Percentiles rank a stretch among this genome's conserved stretches.
These are phyloP conservation scores for Anarsia innoxiella DNA, from an alignment of 2,888 invertebrate genomes.

Conservation along the genomic window DNA sequence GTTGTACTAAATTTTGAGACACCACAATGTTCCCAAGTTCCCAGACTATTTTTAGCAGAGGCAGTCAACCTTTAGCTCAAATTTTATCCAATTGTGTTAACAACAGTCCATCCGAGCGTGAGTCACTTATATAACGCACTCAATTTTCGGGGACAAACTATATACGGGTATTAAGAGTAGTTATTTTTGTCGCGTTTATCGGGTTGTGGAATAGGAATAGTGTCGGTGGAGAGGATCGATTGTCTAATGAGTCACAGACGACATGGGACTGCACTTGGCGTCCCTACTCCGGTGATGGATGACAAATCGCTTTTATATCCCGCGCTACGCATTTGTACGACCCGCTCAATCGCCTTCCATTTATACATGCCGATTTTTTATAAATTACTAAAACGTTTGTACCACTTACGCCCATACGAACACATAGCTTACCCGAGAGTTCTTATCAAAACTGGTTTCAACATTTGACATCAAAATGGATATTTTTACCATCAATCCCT, in stretches of 20 bases:
- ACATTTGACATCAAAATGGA: too few relatives aligned
- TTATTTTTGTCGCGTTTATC: constrained; percentile 2
- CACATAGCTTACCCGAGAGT: too few relatives aligned
- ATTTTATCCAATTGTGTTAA: constrained; percentile 29
- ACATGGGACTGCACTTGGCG: constrained; percentile 68
- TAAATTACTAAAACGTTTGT: too few relatives aligned
- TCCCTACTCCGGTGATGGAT: constrained; percentile 27
- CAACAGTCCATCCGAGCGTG: constrained; percentile 18
- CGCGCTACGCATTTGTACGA: background rate
- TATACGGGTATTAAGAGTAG: constrained; percentile 17
- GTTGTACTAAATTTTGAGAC: too few relatives aligned
- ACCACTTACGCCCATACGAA: too few relatives aligned
- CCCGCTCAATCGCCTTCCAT: constrained; percentile 3
- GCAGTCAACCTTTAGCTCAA: constrained; percentile 26
- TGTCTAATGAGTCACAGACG: constrained; percentile 66
- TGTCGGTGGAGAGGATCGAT: constrained; percentile 46
- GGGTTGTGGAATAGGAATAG: constrained; percentile 4
- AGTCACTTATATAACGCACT: constrained; percentile 23
- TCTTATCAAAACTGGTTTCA: too few relatives aligned
- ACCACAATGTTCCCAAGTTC: too few relatives aligned
- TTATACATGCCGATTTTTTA: background rate
- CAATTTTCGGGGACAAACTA: constrained; percentile 24
- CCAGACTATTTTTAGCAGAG: too few relatives aligned
- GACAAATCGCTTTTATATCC: constrained; percentile 8
- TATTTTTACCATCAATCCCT: too few relatives aligned